Conservation (phyloP, 2,797 vertebrate genomes). For the Otolemur crassicaudatus region DNA sequence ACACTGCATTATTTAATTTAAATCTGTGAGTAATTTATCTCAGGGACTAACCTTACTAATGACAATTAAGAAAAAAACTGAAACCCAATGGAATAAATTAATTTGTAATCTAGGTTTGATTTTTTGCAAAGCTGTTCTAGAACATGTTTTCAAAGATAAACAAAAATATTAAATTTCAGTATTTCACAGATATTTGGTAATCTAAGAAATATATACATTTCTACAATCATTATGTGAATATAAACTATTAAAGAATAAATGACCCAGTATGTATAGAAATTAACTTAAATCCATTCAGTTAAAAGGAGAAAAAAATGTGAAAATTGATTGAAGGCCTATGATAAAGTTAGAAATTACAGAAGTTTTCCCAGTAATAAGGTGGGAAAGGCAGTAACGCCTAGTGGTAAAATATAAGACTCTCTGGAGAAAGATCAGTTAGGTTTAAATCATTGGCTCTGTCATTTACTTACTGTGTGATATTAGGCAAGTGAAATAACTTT, state of each 20-base stretch:
- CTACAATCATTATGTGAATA: not conserved
- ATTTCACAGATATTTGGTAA: not conserved
- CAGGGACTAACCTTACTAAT: conserved; percentile 13
- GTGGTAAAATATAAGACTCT: not conserved
- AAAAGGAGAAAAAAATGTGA: not conserved
- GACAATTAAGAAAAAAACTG: not conserved
- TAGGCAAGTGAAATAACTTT: not conserved
- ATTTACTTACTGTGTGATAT: not conserved
- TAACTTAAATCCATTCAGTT: not conserved
- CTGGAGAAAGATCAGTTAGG: not conserved
- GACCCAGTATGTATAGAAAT: not conserved
- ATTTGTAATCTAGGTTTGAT: not conserved
- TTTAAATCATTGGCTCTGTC: not conserved
- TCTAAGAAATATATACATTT: conserved; percentile 21
- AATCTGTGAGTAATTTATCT: conserved; percentile 25
- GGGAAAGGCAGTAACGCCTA: not conserved
- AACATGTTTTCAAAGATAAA: not conserved
- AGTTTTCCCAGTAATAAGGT: not conserved
- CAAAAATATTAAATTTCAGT: not conserved
- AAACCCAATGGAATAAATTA: not conserved
- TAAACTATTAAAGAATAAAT: conserved; percentile 19
- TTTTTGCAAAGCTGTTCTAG: not conserved
- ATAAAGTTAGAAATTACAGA: not conserved
- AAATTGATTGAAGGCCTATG: not conserved
- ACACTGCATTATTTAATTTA: not conserved